Base-by-base conservation (phyloP, 2,113 vertebrate genomes). In the Ptychochromis oligacanthus region DNA sequence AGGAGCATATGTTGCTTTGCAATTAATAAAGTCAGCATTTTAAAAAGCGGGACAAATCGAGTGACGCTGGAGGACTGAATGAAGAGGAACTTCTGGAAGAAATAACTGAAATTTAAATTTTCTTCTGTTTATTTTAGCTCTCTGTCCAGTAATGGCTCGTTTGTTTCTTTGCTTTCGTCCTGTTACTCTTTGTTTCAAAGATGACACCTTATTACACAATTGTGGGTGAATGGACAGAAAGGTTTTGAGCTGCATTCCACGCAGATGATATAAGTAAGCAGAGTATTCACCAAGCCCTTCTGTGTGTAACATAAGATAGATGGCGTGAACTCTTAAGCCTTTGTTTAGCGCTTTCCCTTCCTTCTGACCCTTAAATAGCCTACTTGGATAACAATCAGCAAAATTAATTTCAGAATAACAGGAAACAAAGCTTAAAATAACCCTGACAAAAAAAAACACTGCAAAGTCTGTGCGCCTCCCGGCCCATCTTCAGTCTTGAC, bases 251-350 rank as follows among this genome's bases (percentile, higher is more conserved):
- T 84, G 28, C 58, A 82, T 77, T 82, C 74, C 88, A 89, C 70
- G 85, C 86, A 90, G 85, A 87, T 56, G 58, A 87, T 90, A 88
- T 82, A 87, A 43, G 75, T 62, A 76, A 55, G 59, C 65, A 81
- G 58, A 17, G 46, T 28, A 75, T 84, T 88, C 82, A 88, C 82
- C 79, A 88, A 78, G n/a, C 28, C n/a, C 28, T 62, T 18, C 74
- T 74, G 20, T 67, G 28, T 70, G 10, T 24, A 22, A 79, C 82
- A 43, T 78, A 55, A 64, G 77, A 60, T 54, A 77, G 24, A 72
- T 74, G 76, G 82, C 18, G 3, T 46, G 34, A 77, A 82, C 60
- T 56, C 54, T 24, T 67, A 84, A 75, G 20, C 46, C 40, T 67
- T 34, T 46, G 3, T 4, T 81, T 49, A 65, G 65, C 74, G 61